These are phyloP conservation scores for Genyomyrus donnyi DNA, from an alignment of 2,113 vertebrate genomes.

Conservation along the genomic window DNA sequence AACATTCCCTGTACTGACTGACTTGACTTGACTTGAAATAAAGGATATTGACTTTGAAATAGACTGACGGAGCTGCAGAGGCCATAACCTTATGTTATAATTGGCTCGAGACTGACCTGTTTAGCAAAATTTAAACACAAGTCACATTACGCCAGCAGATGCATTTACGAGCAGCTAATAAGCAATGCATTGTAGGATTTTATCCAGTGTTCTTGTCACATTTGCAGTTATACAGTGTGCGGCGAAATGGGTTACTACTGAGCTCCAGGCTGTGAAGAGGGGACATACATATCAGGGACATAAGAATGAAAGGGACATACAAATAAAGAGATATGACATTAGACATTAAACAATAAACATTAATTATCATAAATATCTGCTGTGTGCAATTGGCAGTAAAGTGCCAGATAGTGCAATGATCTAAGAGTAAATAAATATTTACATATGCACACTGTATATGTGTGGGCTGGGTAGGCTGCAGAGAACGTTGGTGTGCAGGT, in stretches of 20 bases:
- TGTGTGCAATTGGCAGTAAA: not conserved
- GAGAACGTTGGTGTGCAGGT: not conserved
- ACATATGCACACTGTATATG: not conserved
- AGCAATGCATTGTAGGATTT: not conserved
- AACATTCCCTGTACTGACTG: not conserved
- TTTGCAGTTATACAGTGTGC: not conserved
- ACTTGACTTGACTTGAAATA: too few relatives aligned
- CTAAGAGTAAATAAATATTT: not conserved
- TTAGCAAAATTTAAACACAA: not conserved
- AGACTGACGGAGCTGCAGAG: not conserved
- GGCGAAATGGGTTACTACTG: rapidly evolving
- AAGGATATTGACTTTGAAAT: not conserved
- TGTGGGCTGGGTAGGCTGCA: not conserved
- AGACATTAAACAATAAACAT: not conserved
- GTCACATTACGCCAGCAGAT: not conserved
- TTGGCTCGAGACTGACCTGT: not conserved
- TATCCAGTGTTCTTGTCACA: not conserved
- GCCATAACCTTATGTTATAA: not conserved
- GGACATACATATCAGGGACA: not conserved
- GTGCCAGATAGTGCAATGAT: not conserved
- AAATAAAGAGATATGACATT: not conserved
- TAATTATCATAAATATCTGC: not conserved
- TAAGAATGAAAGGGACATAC: not conserved
- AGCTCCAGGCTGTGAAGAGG: not conserved
- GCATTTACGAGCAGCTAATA: not conserved